Base-by-base conservation (phyloP, 2,888 invertebrate species). In the Epsilonema sp. region DNA sequence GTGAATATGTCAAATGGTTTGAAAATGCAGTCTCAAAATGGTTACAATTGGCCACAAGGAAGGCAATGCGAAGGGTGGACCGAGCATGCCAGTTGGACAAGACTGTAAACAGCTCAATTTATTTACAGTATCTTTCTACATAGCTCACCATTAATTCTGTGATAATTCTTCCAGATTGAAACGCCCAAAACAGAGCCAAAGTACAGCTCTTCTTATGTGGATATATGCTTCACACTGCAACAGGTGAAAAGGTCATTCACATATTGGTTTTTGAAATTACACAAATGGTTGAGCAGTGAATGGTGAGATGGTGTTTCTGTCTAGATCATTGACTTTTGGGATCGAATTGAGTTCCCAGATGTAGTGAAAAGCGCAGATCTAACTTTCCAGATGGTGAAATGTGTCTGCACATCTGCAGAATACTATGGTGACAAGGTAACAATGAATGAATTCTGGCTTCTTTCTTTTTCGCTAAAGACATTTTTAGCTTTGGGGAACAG, bases 321-420 rank as follows among this genome's bases (percentile, higher is more conserved):
- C 21, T 78, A 90, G 76, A 84, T 94, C 46, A 87, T 83, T 48
- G 80, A 86, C 59, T 87, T 89, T 63, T 90, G 90, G 90, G 78
- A 82, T 56, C 77, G 84, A 45, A 74, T 92, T 48, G 79, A 79
- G n/a, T 87, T 90, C 75, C 81, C 82, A 1, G 85, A 86, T 61
- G 45, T 53, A 1, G 38, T 2, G n/a, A 16, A 36, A 20, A 4
- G 49, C 1, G 51, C 47, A 3, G 57, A 56, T 16, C 51, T 57
- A 43, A 58, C 59, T 3, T 54, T 55, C 23, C 50, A 54, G 16
- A 43, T 63, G 20, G 56, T 62, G 1, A 55, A 59, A 5, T 47
- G 52, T 24, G 80, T 87, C 2, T 85, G 86, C 64, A 80, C 82
- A 36, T 80, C 83, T 0, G 82, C 85, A 0, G 75, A 81, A 55